Percentiles rank a stretch among this genome's conserved stretches.
These are phyloP conservation scores for Eupithecia abbreviata DNA, from an alignment of 2,888 invertebrate genomes.

Conservation along the genomic window DNA sequence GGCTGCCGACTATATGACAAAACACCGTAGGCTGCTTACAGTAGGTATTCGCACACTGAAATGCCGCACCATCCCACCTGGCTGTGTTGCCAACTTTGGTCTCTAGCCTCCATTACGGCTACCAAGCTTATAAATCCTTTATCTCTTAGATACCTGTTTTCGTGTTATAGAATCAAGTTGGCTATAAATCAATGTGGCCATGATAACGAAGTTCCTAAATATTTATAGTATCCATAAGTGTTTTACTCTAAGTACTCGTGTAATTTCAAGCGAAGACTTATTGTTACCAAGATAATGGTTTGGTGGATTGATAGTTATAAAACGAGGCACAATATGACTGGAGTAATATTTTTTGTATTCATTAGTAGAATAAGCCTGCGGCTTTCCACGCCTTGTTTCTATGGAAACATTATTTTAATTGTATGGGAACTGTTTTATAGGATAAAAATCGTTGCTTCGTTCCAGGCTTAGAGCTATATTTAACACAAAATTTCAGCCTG, in stretches of 20 bases:
- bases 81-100: neutral
- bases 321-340: slow-evolving; percentile 7
- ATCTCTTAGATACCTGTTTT: neutral
- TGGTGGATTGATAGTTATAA: slow-evolving; percentile 23
- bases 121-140: neutral
- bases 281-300: slow-evolving; percentile 20
- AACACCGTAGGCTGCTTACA: no score
- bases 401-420: no score
- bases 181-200: neutral
- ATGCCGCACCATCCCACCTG: neutral
- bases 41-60: no score
- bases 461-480: no score
- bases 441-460: no score
- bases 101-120: neutral
- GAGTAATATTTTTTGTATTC: slow-evolving; percentile 9
- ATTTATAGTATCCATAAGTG: neutral
- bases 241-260: neutral
- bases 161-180: neutral
- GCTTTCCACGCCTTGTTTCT: no score
- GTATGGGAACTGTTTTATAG: no score
- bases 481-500: no score
- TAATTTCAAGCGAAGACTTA: neutral
- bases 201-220: neutral
- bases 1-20: no score
- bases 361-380: neutral